Evolutionary conservation across 37 sponge, comb jelly and placozoan species (phyloP), one percentile per base, ranked within the genome.

Genomic region (Spongia lamella): DNA sequence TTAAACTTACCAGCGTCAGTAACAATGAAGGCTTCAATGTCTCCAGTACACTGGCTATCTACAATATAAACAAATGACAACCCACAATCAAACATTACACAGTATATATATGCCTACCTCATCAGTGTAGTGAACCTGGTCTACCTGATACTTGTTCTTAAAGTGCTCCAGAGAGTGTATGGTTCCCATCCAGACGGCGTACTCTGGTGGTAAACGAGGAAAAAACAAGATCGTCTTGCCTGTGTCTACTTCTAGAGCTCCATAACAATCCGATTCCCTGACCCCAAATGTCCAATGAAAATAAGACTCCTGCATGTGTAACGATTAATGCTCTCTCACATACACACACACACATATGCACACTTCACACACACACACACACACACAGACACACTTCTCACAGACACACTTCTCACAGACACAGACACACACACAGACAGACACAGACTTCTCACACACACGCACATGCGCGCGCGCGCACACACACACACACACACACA

Each of bases 201-300:
- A 98, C 4, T 89, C 90, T 35, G 73, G 84, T 38, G 93, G 92
- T 15, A 95, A 89, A 26, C 83, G 75, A 4, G 96, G 96, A 56
- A 95, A 74, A 66, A 95, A 98, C 50, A 98, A 82, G 24, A 82
- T 60, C n/a, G 89, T 31, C 33, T 59, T 26, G 9, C 81, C 93
- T 26, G 83, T 90, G 63, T 92, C 89, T 67, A 98, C 99, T 16
- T 89, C 91, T 38, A 98, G 52, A 29, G 90, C 87, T 32, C 92
- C 96, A 73, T 62, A 90, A 59, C 94, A 95, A 73, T 98, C 99
- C 21, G 89, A 84, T 70, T 98, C 99, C 24, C 73, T 79, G 49
- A 98, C 96, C 24, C 99, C 99, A 83, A 98, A 98, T 68, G 85
- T 30, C 99, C 99, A 98, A 57, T 93, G 96, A 62, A 98, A 93